These are phyloP conservation scores for Oryzias dopingdopingensis DNA, from an alignment of 2,797 vertebrate species.

Conservation along the genomic window DNA sequence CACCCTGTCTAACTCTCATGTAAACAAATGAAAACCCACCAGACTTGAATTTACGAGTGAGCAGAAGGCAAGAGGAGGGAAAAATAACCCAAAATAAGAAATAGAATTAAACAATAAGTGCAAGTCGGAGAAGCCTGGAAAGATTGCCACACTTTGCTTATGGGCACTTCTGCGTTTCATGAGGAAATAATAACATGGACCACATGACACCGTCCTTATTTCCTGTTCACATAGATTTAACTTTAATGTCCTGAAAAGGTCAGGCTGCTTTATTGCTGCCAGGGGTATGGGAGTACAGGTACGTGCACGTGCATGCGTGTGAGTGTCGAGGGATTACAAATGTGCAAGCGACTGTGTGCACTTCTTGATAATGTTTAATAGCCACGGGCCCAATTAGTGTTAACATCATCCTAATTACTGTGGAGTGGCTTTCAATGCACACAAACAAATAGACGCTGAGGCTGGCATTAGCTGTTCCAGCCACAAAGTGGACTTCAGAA, in stretches of 20 bases:
- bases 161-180: conserved; percentile 6
- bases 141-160: neutral
- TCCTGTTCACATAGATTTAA: conserved; percentile 37
- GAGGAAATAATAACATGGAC: conserved; percentile 21
- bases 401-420: conserved; percentile 58
- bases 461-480: conserved; percentile 19
- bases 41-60: conserved; percentile 4
- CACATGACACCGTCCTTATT: conserved; percentile 19
- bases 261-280: conserved; percentile 40
- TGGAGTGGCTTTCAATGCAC: conserved; percentile 39
- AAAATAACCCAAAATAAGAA: neutral
- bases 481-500: conserved; percentile 8
- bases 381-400: conserved; percentile 52
- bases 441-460: conserved; percentile 47
- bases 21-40: conserved; percentile 15
- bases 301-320: conserved; percentile 10
- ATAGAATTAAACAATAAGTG: neutral
- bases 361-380: conserved; percentile 48
- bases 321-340: conserved; percentile 10
- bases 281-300: conserved; percentile 41
- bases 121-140: neutral
- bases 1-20: conserved; percentile 6
- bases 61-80: neutral
- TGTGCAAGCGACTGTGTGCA: conserved; percentile 15
- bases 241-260: conserved; percentile 54